Percentiles rank a stretch among this genome's conserved stretches.
Evolutionary conservation across 2,888 invertebrate genomes (phyloP).

Genomic region (Pristionchus arcanus): DNA sequence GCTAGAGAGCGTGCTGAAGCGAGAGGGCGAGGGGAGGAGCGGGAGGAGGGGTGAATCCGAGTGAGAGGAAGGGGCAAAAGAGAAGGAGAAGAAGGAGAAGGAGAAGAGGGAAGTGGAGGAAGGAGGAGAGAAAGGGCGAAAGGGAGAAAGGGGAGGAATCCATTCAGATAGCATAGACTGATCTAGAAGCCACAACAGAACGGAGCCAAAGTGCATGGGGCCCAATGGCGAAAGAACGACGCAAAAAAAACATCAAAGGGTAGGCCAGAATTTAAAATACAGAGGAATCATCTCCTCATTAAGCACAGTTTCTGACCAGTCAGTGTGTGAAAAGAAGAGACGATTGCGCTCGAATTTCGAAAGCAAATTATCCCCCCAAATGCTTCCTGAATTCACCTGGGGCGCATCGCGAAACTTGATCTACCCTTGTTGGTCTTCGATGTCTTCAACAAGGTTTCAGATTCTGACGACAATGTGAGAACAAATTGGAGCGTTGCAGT

Average conservation of each 20-base stretch:
- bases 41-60: slow-evolving; percentile 44
- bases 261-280: neutral
- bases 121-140: slow-evolving; percentile 17
- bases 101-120: slow-evolving; percentile 20
- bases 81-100: slow-evolving; percentile 46
- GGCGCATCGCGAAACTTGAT: neutral
- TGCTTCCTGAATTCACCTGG: too few relatives aligned
- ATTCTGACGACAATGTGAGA: neutral
- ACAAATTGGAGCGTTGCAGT: neutral
- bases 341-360: too few relatives aligned
- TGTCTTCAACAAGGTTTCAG: neutral
- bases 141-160: neutral
- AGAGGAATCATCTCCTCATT: too few relatives aligned
- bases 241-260: neutral
- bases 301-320: too few relatives aligned
- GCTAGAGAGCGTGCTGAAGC: slow-evolving; percentile 30
- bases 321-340: too few relatives aligned
- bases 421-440: neutral
- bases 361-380: too few relatives aligned
- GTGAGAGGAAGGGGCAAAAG: slow-evolving; percentile 55
- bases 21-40: neutral
- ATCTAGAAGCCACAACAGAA: neutral
- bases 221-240: neutral
- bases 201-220: slow-evolving; percentile 32
- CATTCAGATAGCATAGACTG: neutral